Conservation (phyloP, 2,797 vertebrate genomes). For the Champsocephalus esox region DNA sequence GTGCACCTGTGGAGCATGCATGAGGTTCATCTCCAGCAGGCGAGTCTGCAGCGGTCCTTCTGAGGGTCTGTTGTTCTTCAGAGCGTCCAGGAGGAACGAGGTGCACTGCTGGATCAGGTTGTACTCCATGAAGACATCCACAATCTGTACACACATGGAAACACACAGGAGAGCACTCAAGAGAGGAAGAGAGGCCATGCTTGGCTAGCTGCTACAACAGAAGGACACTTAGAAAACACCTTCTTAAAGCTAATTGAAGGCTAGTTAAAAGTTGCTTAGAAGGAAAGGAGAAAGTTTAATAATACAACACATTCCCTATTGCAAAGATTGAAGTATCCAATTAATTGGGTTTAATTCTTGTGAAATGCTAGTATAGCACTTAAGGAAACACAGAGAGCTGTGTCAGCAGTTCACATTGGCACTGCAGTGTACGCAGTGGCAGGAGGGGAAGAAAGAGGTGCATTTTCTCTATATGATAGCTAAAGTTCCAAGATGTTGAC, state of each 20-base stretch:
- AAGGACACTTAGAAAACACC: not conserved
- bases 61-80: constrained; percentile 96
- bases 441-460: constrained; percentile 47
- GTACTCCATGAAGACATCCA: constrained; percentile 99
- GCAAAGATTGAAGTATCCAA: not conserved
- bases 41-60: constrained; percentile 96
- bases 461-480: constrained; percentile 51
- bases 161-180: constrained; percentile 20
- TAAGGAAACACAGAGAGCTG: constrained; percentile 33
- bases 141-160: constrained; percentile 84
- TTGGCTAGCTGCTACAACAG: not conserved
- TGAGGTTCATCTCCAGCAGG: constrained; percentile 97
- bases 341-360: constrained; percentile 20
- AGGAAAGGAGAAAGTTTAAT: constrained; percentile 4
- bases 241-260: not conserved
- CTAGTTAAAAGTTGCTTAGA: not conserved
- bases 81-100: constrained; percentile 94
- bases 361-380: constrained; percentile 49
- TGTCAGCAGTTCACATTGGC: constrained; percentile 54
- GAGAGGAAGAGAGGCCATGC: not conserved
- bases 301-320: constrained; percentile 18
- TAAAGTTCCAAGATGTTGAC: constrained; percentile 26
- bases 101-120: constrained; percentile 98
- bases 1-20: constrained; percentile 96
- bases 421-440: constrained; percentile 41